Percentiles rank a stretch among this genome's conserved stretches.
Conservation (phyloP, 2,113 vertebrate species). For the Petrocephalus zakoni region DNA sequence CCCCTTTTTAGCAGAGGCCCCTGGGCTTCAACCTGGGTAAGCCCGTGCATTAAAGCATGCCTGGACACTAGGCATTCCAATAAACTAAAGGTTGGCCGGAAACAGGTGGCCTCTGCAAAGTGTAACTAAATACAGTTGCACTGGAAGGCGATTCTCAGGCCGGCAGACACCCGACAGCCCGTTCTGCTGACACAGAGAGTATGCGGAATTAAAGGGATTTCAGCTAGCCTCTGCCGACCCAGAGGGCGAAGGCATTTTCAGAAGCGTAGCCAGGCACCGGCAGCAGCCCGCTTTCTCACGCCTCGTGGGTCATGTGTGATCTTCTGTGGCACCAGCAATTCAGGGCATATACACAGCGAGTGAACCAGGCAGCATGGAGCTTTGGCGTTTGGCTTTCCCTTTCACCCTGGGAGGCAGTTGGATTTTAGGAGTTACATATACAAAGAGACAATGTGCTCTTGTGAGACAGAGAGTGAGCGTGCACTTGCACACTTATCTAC, state of each 20-base stretch:
- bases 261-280: not conserved
- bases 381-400: not conserved
- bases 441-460: not conserved
- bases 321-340: not conserved
- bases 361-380: not conserved
- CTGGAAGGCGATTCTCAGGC: not conserved
- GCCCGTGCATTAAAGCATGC: not conserved
- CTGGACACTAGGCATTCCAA: not conserved
- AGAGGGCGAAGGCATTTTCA: not conserved
- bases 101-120: not conserved
- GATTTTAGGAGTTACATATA: not conserved
- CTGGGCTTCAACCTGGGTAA: not conserved
- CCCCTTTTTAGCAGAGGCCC: not conserved
- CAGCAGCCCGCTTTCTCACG: not conserved
- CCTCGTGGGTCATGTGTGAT: not conserved
- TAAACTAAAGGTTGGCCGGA: not conserved
- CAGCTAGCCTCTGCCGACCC: not conserved
- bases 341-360: not conserved
- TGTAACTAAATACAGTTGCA: not conserved
- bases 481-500: not conserved
- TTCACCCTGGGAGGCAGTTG: not conserved
- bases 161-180: not conserved
- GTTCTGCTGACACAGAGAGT: not conserved
- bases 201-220: not conserved
- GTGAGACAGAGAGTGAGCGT: not conserved